Evolutionary conservation across 2,797 vertebrate species (phyloP), one percentile per base, ranked within the genome.

Genomic region (Eptatretus atami): DNA sequence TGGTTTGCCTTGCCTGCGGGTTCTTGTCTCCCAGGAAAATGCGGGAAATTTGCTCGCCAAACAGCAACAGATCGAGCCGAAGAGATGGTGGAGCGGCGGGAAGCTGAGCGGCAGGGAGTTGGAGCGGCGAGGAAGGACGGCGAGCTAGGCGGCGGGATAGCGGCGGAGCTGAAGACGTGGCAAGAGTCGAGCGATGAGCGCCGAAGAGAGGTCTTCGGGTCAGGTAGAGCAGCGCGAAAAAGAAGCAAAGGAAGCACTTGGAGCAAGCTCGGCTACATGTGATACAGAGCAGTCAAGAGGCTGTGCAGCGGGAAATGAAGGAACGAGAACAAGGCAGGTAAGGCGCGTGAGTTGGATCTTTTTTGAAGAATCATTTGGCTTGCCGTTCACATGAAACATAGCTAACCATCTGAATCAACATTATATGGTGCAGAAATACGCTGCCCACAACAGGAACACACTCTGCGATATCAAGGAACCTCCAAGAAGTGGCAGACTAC

Each of bases 1-100:
- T 31, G 31, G 31, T 31, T 31, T 31, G 31, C 55, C 55, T 24
- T 24, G 15, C 11, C 24, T 60, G 55, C 24, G 55, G 55, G 74
- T n/a, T 72, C 65, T 67, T 67, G 64, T 70, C 73, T 76, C 74
- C 65, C 75, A 96, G 90, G 90, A n/a, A 98, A 68, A 77, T 98
- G 70, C 77, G 86, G 71, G 90, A 94, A 74, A 87, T n/a, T n/a
- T 87, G 70, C 84, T 92, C 70, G 81, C 71, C 72, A 83, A 82
- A 65, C 86, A 90, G 71, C 86, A 94, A 68, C 74, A 86, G 61
- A 86, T 73, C 87, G 31, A 31, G 31, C 31, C 31, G 31, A 31
- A 31, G 31, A 31, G 31, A 31, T 31, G 31, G 31, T 15, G 55
- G 55, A 60, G 55, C 6, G 55, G 55, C 55, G 19, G 10, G 15